Evolutionary conservation across 2,797 vertebrate species (phyloP).

Genomic region (Echiichthys vipera): DNA sequence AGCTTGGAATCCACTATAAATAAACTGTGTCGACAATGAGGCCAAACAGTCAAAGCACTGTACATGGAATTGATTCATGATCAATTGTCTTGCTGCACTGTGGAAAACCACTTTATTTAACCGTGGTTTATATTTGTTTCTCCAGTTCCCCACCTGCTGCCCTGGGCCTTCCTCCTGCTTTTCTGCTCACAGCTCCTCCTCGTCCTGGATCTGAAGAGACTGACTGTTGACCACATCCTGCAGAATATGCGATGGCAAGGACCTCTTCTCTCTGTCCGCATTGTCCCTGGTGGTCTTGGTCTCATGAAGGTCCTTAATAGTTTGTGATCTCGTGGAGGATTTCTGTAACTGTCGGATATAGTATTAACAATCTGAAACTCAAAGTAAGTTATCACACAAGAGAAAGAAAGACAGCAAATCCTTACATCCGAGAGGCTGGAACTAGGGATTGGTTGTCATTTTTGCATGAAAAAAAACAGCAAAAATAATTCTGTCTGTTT

Average conservation of each 20-base stretch:
- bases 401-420: background rate
- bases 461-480: background rate
- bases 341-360: slow-evolving; percentile 44
- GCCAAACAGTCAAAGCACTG: slow-evolving; percentile 52
- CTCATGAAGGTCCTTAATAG: slow-evolving; percentile 8
- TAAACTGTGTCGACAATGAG: slow-evolving; percentile 49
- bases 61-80: slow-evolving; percentile 66
- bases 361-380: background rate
- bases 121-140: slow-evolving; percentile 48
- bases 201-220: slow-evolving; percentile 55
- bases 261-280: slow-evolving; percentile 60
- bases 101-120: slow-evolving; percentile 63
- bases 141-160: slow-evolving; percentile 12
- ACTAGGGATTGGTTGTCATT: background rate
- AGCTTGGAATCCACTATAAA: slow-evolving; percentile 60
- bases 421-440: background rate
- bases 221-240: slow-evolving; percentile 53
- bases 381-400: background rate
- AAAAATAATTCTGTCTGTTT: background rate
- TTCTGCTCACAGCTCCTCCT: slow-evolving; percentile 50
- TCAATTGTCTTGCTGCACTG: slow-evolving; percentile 50
- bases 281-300: background rate
- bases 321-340: slow-evolving; percentile 19
- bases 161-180: background rate
- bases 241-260: slow-evolving; percentile 65